Base-by-base conservation (phyloP, 2,113 vertebrate genomes). In the Thalassoma bifasciatum region DNA sequence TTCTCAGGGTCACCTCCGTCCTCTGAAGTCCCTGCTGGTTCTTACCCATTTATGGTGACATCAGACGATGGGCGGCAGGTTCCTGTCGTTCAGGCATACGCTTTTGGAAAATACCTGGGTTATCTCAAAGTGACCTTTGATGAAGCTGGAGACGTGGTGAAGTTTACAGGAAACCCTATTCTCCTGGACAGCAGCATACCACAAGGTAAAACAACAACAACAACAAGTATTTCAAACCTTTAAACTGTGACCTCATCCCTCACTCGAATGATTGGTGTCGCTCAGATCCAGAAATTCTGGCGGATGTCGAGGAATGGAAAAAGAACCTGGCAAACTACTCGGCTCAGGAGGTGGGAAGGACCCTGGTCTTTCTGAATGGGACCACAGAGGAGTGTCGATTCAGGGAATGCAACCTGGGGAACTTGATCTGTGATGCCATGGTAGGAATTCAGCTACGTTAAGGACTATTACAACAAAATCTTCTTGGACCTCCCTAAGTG, bases 51-150 rank as follows among this genome's bases (percentile, higher is more conserved):
- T 84, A 88, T 96, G 87, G 95, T 98, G 47, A 56, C 37, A 0
- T 95, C 96, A 0, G 94, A 95, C 0, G 93, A 96, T 0, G 94
- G 95, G 0, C 94, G 82, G 2, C 42, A 85, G 54, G 96, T 99
- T 54, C 97, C 97, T 0, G 97, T 99, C 0, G 96, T 98, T 12
- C 97, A 98, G 89, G 97, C 97, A 49, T 98, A 96, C 0, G 97
- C 97, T 34, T 99, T 96, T 30, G 97, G 97, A 58, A 99, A 98
- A 75, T 99, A 99, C 36, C 93, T 99, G 21, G 97, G 97, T 14
- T 90, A 91, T 16, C 86, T 99, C 44, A 95, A 95, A 46, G 92
- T 99, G 23, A 92, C 90, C 0, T 99, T 99, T 81, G 95, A 98
- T 66, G 65, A 90, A 0, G 44, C 77, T 21, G 97, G 97, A 56